Evolutionary conservation across 64 coral and sea anemone genomes (phyloP), one percentile per base, ranked within the genome.

Genomic region (Platygyra sinensis): DNA sequence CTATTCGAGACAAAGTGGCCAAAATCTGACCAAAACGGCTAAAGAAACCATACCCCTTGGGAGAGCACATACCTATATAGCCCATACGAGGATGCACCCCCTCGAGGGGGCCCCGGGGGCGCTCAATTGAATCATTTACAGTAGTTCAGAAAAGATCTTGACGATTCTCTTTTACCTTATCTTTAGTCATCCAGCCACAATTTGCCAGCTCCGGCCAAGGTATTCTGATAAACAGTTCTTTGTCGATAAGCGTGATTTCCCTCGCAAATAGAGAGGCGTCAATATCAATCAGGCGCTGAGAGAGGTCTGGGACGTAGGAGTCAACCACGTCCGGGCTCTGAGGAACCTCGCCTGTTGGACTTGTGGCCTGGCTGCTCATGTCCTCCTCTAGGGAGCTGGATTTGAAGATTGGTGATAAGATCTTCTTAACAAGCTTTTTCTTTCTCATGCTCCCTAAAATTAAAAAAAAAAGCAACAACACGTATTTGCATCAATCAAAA

Each of bases 171-270:
- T 39, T 82, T 92, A 98, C 96, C 93, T 98, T 98, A 24, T 98
- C 93, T 69, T 95, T 98, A 25, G 96, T 98, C 96, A 98, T 98
- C 96, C 96, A 98, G 4, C 96, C 96, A 67, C 96, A 98, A 18
- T 84, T 95, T 12, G 94, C 89, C 46, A 98, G 61, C 17, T 98
- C 96, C 3, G 92, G 93, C 96, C 96, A 98, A 5, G 88, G 90
- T 80, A 98, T 98, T 30, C 93, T 63, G 54, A 98, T 80, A 25
- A 98, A 92, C 9, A 98, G 86, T 87, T 98, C 96, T 67, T 98
- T 98, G 80, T 98, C 96, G 29, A 98, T 98, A n/a, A 98, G 90
- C 0, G 93, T 92, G 24, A 98, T 87, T 60, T 98, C 96, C 77
- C 94, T 86, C 38, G 96, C 96, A 57, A 94, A 92, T 14, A 87